phyloP scores from a whole-genome alignment of 2,797 vertebrate species.

The Aulostomus chinensis region DNA sequence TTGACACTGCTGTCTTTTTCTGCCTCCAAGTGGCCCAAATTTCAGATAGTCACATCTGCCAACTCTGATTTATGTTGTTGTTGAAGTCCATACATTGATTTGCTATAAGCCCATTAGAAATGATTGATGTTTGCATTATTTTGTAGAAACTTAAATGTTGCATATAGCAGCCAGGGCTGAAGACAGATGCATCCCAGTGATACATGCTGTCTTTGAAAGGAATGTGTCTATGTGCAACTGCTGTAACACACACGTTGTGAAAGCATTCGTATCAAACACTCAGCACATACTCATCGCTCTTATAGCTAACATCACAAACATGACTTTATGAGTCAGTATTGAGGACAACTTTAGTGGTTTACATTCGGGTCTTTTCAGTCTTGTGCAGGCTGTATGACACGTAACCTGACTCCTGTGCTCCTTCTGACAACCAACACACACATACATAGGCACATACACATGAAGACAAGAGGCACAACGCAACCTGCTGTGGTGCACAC shows the following conservation, averaged over 20 bases:
- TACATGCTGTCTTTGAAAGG: slow-evolving; percentile 1
- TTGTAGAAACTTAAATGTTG: slow-evolving; percentile 21
- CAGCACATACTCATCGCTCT: slow-evolving; percentile 17
- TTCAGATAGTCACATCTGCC: background rate
- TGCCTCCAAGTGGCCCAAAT: background rate
- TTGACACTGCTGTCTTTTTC: background rate
- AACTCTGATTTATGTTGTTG: slow-evolving; percentile 17
- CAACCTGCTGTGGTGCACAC: slow-evolving; percentile 19
- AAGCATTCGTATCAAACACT: slow-evolving; percentile 17
- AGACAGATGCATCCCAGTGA: background rate
- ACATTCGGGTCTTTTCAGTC: slow-evolving; percentile 65
- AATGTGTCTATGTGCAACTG: slow-evolving; percentile 24
- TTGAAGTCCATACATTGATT: background rate
- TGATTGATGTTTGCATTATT: slow-evolving; percentile 1
- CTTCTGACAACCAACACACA: slow-evolving; percentile 22
- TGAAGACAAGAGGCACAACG: slow-evolving; percentile 17
- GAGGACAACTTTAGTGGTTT: slow-evolving; percentile 37
- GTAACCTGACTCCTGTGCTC: slow-evolving; percentile 28
- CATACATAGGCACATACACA: slow-evolving; percentile 23
- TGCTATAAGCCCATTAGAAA: slow-evolving; percentile 12
- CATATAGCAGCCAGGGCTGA: slow-evolving; percentile 5
- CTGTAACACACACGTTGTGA: slow-evolving; percentile 20
- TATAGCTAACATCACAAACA: slow-evolving; percentile 18
- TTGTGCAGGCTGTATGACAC: slow-evolving; percentile 23
- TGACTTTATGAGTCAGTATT: slow-evolving; percentile 17